phyloP scores from a whole-genome alignment of 2,797 vertebrate genomes.

The Rhincodon typus region DNA sequence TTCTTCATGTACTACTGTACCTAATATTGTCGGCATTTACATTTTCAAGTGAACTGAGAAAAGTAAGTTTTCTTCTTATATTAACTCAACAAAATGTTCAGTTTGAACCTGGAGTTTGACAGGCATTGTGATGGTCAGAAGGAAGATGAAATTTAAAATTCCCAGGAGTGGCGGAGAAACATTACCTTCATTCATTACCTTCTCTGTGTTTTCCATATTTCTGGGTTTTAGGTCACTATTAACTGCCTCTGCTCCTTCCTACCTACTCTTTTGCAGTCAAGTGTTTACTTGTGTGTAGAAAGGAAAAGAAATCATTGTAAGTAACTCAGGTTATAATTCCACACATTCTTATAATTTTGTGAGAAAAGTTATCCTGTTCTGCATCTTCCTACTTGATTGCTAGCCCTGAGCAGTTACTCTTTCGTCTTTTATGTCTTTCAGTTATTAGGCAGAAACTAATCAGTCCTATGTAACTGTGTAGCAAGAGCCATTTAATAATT shows the following conservation, averaged over 20 bases:
- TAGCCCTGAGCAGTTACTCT: neutral
- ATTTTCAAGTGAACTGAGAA: too few relatives aligned
- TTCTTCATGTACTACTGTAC: neutral
- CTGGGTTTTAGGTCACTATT: neutral
- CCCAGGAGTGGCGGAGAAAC: neutral
- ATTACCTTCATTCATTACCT: neutral
- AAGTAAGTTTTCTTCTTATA: neutral
- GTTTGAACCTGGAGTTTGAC: neutral
- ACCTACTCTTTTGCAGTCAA: neutral
- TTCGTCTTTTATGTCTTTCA: neutral
- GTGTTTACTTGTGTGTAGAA: neutral
- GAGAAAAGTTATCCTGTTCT: neutral
- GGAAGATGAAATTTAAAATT: neutral
- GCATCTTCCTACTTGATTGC: neutral
- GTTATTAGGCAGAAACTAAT: neutral
- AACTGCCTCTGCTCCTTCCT: neutral
- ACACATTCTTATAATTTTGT: neutral
- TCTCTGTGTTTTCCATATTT: neutral
- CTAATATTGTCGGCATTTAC: neutral
- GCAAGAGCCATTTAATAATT: too few relatives aligned
- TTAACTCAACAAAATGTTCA: neutral
- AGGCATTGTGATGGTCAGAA: neutral
- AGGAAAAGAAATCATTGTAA: too few relatives aligned
- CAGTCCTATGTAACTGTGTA: too few relatives aligned
- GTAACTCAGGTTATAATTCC: neutral